Evolutionary conservation across 2,888 invertebrate genomes (phyloP).

Genomic region (Lathronympha strigana): DNA sequence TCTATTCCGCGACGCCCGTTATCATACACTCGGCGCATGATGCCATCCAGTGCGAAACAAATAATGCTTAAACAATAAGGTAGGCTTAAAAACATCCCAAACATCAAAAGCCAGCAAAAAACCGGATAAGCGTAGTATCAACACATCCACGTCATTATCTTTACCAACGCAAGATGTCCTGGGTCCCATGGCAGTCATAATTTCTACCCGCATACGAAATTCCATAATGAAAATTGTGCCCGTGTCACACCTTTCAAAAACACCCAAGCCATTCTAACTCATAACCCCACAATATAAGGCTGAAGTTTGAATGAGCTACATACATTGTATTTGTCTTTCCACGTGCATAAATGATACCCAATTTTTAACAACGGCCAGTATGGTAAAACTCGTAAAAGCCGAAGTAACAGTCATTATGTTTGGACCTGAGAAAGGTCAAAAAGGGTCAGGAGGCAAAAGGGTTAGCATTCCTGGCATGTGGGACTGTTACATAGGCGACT

Average conservation of each 20-base stretch:
- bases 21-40: too few species aligned
- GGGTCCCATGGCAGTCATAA: conserved; percentile 28
- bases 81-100: too few species aligned
- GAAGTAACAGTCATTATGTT: conserved; percentile 43
- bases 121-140: conserved; percentile 6
- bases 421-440: conserved; percentile 48
- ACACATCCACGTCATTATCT: conserved; percentile 25
- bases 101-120: conserved; percentile 5
- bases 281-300: not conserved
- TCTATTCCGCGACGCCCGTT: too few species aligned
- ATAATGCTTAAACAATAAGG: too few species aligned
- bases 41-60: too few species aligned
- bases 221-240: conserved; percentile 40
- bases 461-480: conserved; percentile 47
- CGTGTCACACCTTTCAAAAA: conserved; percentile 14
- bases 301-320: not conserved
- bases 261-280: not conserved
- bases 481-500: conserved; percentile 41
- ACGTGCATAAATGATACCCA: conserved; percentile 40
- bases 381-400: conserved; percentile 33
- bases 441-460: conserved; percentile 46
- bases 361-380: conserved; percentile 38
- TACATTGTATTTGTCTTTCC: conserved; percentile 12
- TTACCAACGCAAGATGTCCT: conserved; percentile 28
- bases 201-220: conserved; percentile 32